Evolutionary conservation across 1,140 invertebrate species (phyloP), one percentile per base, ranked within the genome.

Genomic region (Polypedilum pembai): DNA sequence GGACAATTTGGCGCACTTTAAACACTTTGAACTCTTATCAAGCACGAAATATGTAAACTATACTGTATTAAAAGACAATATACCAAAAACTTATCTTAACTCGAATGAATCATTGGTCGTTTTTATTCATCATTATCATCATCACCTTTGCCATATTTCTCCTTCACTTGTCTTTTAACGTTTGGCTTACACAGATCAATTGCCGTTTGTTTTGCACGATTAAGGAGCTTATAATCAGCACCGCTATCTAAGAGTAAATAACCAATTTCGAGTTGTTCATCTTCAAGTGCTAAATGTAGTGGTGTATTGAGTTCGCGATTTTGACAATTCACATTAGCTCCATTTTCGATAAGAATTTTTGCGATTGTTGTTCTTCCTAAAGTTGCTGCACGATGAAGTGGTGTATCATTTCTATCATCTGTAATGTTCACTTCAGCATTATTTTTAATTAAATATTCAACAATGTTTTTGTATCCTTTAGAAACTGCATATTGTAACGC

Each of bases 211-310:
- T 69, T 69, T 7, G 65, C 65, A 69, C 65, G 65, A 75, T 76
- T 76, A 21, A 75, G 45, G 2, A 69, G 8, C 17, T 69, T 69
- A 18, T 8, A 21, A 74, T 76, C 66, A 41, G 76, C 76, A 41
- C 75, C 75, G 74, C 76, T 69, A n/a, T 76, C 74, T 4, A 77
- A 24, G 10, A 78, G 63, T 21, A 76, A 56, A 73, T 74, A 40
- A 10, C 75, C 75, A 40, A 74, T 72, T 20, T 75, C 56, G 8
- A 65, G 10, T 21, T 77, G 41, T 18, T 76, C 76, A 20, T 74
- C 69, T 41, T 72, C 73, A 21, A 75, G 73, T 20, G 75, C 75
- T 69, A 75, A 72, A 41, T 76, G 75, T 24, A 76, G 21, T n/a
- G 74, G 65, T 5, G 74, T 77, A 66, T 18, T 63, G 45, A 56